Evolutionary conservation across 2,888 invertebrate genomes (phyloP).

Genomic region (Pelosia muscerda): DNA sequence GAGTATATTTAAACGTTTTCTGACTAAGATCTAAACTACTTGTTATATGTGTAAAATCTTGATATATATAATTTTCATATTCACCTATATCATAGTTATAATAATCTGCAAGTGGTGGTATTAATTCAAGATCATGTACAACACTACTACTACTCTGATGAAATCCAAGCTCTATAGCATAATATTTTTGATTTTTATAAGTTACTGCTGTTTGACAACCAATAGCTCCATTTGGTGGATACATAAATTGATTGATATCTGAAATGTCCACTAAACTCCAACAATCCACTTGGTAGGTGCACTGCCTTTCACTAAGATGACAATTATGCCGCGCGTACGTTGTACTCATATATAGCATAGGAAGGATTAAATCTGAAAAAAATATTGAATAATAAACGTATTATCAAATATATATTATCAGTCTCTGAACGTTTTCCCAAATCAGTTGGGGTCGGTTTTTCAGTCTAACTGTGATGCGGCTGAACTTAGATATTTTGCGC

Average conservation of each 20-base stretch:
- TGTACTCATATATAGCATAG: background rate
- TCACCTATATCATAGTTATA: background rate
- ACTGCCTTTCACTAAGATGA: background rate
- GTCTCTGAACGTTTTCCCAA: too few species aligned
- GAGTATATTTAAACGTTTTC: slow-evolving; percentile 45
- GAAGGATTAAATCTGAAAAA: slow-evolving; percentile 6
- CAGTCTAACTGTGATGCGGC: too few species aligned
- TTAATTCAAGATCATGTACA: background rate
- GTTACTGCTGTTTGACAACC: background rate
- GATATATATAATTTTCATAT: background rate
- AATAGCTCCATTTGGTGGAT: background rate
- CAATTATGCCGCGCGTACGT: background rate
- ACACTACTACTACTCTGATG: background rate
- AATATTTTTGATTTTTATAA: background rate
- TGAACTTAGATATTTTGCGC: too few species aligned
- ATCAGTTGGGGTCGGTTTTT: too few species aligned
- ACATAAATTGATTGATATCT: background rate
- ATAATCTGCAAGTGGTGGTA: background rate
- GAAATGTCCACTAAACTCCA: background rate
- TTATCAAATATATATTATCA: too few species aligned
- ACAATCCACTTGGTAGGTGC: background rate
- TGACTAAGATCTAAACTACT: slow-evolving; percentile 56
- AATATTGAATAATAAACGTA: background rate
- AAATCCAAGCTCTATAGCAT: background rate
- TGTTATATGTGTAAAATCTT: background rate